Conservation (phyloP, 2,888 invertebrate genomes). For the Dynastes grantii region DNA sequence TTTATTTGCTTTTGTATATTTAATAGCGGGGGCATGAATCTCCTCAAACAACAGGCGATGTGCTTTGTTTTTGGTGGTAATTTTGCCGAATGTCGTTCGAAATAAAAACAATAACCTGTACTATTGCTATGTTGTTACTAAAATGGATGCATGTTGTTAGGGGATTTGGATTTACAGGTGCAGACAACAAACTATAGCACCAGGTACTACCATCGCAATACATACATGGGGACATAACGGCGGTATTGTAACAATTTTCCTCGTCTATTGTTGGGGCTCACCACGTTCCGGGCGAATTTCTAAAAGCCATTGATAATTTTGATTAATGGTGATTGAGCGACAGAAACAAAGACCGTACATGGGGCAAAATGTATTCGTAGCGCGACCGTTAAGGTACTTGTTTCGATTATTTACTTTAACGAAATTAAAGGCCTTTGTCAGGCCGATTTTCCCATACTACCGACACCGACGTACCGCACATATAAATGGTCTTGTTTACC, state of each 20-base stretch:
- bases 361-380: constrained; percentile 49
- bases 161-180: constrained; percentile 40
- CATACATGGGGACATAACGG: background rate
- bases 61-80: constrained; percentile 10
- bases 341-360: constrained; percentile 50
- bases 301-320: constrained; percentile 56
- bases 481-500: constrained; percentile 59
- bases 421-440: constrained; percentile 51
- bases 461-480: constrained; percentile 53
- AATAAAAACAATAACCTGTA: constrained; percentile 21
- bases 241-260: constrained; percentile 44
- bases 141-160: constrained; percentile 4
- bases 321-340: constrained; percentile 53
- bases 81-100: constrained; percentile 31
- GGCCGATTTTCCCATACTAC: constrained; percentile 48
- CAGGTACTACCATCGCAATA: constrained; percentile 54
- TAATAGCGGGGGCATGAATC: background rate
- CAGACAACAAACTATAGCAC: constrained; percentile 54
- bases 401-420: constrained; percentile 50
- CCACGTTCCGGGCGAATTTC: constrained; percentile 35
- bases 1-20: background rate
- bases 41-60: background rate
- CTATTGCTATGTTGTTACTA: background rate
- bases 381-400: constrained; percentile 47
- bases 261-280: constrained; percentile 50